A percentile compares a stretch with the other conserved stretches of the same genome.
Evolutionary conservation across 2,888 invertebrate species (phyloP).

Genomic region (Metallyticus violacea): DNA sequence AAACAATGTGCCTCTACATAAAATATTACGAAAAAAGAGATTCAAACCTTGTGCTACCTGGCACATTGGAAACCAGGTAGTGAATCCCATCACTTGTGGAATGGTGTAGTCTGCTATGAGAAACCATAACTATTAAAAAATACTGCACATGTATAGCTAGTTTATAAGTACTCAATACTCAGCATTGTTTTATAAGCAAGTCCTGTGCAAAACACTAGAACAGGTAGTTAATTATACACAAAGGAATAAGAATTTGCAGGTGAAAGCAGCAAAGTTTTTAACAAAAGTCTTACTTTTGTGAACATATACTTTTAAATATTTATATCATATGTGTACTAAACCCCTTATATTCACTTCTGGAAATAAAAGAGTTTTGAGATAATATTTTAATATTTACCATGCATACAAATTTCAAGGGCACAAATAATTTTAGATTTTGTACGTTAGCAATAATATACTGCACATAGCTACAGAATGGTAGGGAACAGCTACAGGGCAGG

Average conservation of each 20-base stretch:
- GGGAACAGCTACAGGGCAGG: not conserved
- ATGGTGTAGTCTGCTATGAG: constrained; percentile 27
- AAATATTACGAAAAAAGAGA: not conserved
- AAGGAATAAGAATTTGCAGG: not conserved
- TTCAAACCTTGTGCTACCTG: constrained; percentile 53
- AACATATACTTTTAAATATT: not conserved
- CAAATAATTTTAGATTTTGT: not conserved
- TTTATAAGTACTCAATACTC: not conserved
- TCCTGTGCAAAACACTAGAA: not conserved
- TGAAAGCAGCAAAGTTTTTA: not conserved
- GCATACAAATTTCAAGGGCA: not conserved
- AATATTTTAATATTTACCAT: not conserved
- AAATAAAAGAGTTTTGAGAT: not conserved
- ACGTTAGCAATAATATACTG: not conserved
- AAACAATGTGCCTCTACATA: not conserved
- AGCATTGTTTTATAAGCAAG: not conserved
- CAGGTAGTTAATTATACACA: not conserved
- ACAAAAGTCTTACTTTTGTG: not conserved
- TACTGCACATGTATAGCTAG: not conserved
- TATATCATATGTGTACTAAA: not conserved
- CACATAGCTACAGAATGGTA: not conserved
- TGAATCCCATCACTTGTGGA: constrained; percentile 48
- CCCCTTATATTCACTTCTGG: not conserved
- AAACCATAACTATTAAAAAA: constrained; percentile 9
- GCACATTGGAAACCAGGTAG: constrained; percentile 54